A percentile compares a stretch with the other conserved stretches of the same genome.
Evolutionary conservation across 2,113 vertebrate genomes (phyloP).

Genomic region (Clupea harengus): DNA sequence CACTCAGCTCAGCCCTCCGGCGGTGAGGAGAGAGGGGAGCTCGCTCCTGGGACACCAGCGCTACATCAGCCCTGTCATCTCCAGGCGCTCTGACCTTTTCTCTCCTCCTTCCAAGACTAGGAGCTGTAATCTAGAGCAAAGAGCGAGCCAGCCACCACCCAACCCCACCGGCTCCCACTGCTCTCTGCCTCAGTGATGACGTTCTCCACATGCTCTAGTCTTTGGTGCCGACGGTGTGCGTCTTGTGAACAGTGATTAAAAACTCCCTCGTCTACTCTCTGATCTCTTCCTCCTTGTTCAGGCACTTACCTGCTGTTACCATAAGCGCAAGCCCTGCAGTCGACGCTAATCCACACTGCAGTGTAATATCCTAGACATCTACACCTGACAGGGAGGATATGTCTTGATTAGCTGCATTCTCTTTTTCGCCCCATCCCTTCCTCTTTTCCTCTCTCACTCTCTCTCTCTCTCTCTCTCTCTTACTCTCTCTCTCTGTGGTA

Average conservation of each 20-base stretch:
- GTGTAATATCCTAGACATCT: not conserved
- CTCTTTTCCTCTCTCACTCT: not conserved
- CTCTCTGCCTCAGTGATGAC: no score
- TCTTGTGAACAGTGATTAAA: not conserved
- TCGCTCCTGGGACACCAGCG: not conserved
- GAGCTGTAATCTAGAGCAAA: not conserved
- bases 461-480: not conserved
- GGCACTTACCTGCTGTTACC: not conserved
- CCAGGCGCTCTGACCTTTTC: not conserved
- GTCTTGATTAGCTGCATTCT: not conserved
- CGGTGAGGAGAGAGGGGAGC: not conserved
- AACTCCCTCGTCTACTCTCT: not conserved
- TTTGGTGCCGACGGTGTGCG: not conserved
- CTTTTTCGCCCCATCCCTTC: not conserved
- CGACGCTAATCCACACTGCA: not conserved
- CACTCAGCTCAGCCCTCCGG: not conserved
- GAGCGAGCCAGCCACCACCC: not conserved
- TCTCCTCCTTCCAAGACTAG: not conserved
- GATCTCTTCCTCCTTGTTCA: not conserved
- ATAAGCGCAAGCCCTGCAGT: not conserved
- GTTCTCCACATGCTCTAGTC: no score
- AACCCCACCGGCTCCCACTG: not conserved
- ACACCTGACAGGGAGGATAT: not conserved
- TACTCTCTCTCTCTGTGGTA: not conserved
- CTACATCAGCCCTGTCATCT: not conserved